These are phyloP conservation scores for Cettia cetti DNA, from an alignment of 2,113 vertebrate species.

Conservation along the genomic window DNA sequence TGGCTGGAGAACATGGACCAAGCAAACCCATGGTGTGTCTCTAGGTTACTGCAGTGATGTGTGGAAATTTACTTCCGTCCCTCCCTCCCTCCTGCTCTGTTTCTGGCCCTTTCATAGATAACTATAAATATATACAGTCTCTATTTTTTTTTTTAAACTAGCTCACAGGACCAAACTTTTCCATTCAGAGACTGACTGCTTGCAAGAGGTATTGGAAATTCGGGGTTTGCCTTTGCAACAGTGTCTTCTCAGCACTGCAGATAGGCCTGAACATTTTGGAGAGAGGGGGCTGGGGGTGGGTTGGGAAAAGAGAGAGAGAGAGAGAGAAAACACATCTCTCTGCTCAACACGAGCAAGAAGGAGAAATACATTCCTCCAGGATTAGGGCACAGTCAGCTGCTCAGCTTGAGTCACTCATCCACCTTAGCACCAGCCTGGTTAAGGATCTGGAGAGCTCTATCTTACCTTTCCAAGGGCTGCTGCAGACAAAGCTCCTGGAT, in stretches of 20 bases:
- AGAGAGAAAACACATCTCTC: not conserved
- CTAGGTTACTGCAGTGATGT: slow-evolving; percentile 34
- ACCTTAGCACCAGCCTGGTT: slow-evolving; percentile 34
- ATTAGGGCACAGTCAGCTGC: slow-evolving; percentile 16
- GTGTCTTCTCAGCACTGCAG: slow-evolving; percentile 28
- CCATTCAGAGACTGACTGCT: slow-evolving; percentile 56
- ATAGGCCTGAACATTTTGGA: slow-evolving; percentile 29
- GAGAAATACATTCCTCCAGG: slow-evolving; percentile 50
- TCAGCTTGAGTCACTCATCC: slow-evolving; percentile 7
- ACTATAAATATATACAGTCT: slow-evolving; percentile 63
- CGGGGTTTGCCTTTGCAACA: slow-evolving; percentile 35
- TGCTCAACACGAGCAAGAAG: not conserved
- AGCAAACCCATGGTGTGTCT: slow-evolving; percentile 35
- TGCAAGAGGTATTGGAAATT: slow-evolving; percentile 18
- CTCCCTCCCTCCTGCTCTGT: not conserved
- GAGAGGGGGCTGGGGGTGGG: not conserved
- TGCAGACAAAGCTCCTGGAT: not conserved
- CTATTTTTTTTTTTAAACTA: slow-evolving; percentile 70
- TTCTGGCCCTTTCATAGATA: slow-evolving; percentile 55
- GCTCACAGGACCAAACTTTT: slow-evolving; percentile 75
- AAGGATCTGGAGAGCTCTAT: not conserved
- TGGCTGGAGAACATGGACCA: slow-evolving; percentile 39
- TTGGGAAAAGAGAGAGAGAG: not conserved
- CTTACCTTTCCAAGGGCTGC: slow-evolving; percentile 9
- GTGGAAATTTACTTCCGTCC: not conserved